Evolutionary conservation across 1,140 invertebrate genomes (phyloP).

Genomic region (Lucilia cuprina): DNA sequence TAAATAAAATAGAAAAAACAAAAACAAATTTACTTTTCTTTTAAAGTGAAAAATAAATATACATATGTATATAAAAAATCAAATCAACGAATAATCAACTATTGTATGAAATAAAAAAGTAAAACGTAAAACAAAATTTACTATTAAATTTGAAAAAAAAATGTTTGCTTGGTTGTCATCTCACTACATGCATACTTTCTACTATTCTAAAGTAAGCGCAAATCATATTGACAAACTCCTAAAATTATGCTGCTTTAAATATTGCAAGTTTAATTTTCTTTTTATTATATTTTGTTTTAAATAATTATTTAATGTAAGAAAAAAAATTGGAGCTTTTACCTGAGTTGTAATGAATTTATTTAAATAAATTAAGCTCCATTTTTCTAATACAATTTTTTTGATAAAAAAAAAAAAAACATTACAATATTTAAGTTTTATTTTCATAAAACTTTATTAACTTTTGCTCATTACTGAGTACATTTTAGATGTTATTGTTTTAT

Average conservation of each 20-base stretch:
- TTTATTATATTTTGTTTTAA: neutral
- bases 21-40: neutral
- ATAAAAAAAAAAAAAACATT: neutral
- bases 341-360: conserved; percentile 35
- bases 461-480: neutral
- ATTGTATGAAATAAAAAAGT: neutral
- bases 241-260: conserved; percentile 2
- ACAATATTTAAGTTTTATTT: neutral
- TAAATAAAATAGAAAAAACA: neutral
- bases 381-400: neutral
- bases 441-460: neutral
- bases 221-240: conserved; percentile 26
- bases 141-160: neutral
- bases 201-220: conserved; percentile 20
- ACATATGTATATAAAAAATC: neutral
- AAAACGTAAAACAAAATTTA: neutral
- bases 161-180: neutral
- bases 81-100: neutral
- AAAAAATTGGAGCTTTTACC: conserved; percentile 23
- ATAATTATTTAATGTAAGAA: neutral
- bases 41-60: neutral
- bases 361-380: conserved; percentile 33
- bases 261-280: neutral
- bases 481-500: neutral
- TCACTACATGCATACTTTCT: neutral